Percentiles rank a stretch among this genome's conserved stretches.
Evolutionary conservation across 2,888 invertebrate genomes (phyloP).

Genomic region (Lasiommata megera): DNA sequence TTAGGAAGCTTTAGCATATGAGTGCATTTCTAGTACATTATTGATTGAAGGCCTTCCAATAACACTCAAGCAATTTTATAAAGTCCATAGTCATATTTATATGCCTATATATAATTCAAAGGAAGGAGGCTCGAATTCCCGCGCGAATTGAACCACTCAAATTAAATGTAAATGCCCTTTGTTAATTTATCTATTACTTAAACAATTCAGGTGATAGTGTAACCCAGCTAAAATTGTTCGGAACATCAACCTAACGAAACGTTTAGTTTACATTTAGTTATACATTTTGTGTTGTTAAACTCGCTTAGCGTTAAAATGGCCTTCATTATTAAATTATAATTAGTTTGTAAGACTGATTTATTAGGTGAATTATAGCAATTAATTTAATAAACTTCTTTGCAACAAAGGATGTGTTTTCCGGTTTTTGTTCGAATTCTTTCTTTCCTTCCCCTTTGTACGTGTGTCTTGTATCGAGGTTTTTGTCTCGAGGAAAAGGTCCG

Average conservation of each 20-base stretch:
- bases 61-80: too few species aligned
- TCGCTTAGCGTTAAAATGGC: background rate
- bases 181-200: slow-evolving; percentile 1
- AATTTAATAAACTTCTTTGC: slow-evolving; percentile 11
- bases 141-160: background rate
- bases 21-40: too few species aligned
- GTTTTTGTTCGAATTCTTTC: slow-evolving; percentile 4
- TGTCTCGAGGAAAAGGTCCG: slow-evolving; percentile 8
- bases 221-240: too few species aligned
- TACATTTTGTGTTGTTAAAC: background rate
- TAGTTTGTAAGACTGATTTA: slow-evolving; percentile 30
- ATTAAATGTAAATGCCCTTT: slow-evolving; percentile 1
- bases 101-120: background rate
- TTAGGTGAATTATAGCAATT: slow-evolving; percentile 7
- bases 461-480: background rate
- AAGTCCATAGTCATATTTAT: too few species aligned
- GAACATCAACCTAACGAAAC: too few species aligned
- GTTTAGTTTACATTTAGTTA: background rate
- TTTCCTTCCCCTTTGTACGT: slow-evolving; percentile 7
- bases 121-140: slow-evolving; percentile 2
- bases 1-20: too few species aligned
- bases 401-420: slow-evolving; percentile 4
- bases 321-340: slow-evolving; percentile 1
- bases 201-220: background rate
- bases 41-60: too few species aligned